These are phyloP conservation scores for Drosophila mettleri DNA, from an alignment of 2,888 invertebrate genomes.

Conservation along the genomic window DNA sequence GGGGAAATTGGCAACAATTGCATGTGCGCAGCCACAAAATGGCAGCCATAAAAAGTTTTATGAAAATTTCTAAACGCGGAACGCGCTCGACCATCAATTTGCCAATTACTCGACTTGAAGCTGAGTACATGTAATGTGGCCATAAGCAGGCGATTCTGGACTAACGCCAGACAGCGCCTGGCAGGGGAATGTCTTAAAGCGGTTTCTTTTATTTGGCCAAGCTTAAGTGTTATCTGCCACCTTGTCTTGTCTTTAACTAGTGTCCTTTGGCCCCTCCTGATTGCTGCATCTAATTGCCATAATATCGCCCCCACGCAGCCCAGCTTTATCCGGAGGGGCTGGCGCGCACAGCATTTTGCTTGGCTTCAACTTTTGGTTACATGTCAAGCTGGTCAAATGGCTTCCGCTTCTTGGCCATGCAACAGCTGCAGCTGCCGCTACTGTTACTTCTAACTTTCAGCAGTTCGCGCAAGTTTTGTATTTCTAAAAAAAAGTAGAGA, in stretches of 20 bases:
- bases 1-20: slow-evolving; percentile 81
- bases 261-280: slow-evolving; percentile 30
- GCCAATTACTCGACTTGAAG: slow-evolving; percentile 71
- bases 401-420: slow-evolving; percentile 44
- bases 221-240: slow-evolving; percentile 30
- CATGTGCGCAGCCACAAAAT: slow-evolving; percentile 74
- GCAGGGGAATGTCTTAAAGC: slow-evolving; percentile 23
- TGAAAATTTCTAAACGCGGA: slow-evolving; percentile 76
- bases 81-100: slow-evolving; percentile 68
- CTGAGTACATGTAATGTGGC: slow-evolving; percentile 56
- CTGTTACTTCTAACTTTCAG: slow-evolving; percentile 55
- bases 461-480: slow-evolving; percentile 1
- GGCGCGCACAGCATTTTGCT: slow-evolving; percentile 19
- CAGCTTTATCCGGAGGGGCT: background rate
- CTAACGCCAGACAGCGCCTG: background rate
- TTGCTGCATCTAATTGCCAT: slow-evolving; percentile 49
- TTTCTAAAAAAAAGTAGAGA: background rate
- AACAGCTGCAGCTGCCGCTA: slow-evolving; percentile 73
- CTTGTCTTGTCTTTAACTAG: slow-evolving; percentile 27
- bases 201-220: slow-evolving; percentile 28
- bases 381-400: slow-evolving; percentile 69
- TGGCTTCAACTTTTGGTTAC: slow-evolving; percentile 66
- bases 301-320: slow-evolving; percentile 24
- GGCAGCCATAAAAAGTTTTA: slow-evolving; percentile 79
- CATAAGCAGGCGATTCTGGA: slow-evolving; percentile 1